Conservation (phyloP, 92 coral and sea anemone genomes). For the Phenganax subtilis region DNA sequence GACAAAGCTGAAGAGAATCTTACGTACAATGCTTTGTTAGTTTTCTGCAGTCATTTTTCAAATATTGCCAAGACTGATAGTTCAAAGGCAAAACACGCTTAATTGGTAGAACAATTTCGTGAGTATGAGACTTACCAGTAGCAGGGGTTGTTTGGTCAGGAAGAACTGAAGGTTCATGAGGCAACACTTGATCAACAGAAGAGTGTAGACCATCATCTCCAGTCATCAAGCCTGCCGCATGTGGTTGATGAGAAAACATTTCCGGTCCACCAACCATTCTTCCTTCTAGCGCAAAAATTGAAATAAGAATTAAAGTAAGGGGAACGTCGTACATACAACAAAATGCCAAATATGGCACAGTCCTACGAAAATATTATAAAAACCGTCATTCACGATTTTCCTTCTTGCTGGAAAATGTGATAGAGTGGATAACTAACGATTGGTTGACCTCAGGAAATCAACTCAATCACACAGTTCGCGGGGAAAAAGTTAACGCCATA, state of each 20-base stretch:
- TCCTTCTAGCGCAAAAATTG: neutral
- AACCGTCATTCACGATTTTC: too few relatives aligned
- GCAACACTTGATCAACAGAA: slow-evolving; percentile 36
- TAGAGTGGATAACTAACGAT: too few relatives aligned
- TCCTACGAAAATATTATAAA: neutral
- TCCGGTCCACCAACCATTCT: slow-evolving; percentile 30
- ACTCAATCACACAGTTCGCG: too few relatives aligned
- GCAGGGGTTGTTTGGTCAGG: neutral
- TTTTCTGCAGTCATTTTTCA: too few relatives aligned
- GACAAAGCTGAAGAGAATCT: too few relatives aligned
- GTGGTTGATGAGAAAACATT: slow-evolving; percentile 34
- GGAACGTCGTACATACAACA: neutral
- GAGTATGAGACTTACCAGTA: neutral
- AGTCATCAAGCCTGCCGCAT: neutral
- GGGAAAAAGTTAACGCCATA: too few relatives aligned
- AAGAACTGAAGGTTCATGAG: neutral
- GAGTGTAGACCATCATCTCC: slow-evolving; percentile 31
- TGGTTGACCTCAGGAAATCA: too few relatives aligned
- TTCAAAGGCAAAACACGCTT: too few relatives aligned
- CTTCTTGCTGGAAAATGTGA: too few relatives aligned
- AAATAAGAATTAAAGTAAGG: neutral
- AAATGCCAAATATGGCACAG: neutral
- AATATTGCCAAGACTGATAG: too few relatives aligned
- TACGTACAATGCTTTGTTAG: too few relatives aligned
- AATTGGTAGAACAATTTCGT: neutral